phyloP scores from a whole-genome alignment of 1,140 invertebrate species.

The Drosophila leontia region DNA sequence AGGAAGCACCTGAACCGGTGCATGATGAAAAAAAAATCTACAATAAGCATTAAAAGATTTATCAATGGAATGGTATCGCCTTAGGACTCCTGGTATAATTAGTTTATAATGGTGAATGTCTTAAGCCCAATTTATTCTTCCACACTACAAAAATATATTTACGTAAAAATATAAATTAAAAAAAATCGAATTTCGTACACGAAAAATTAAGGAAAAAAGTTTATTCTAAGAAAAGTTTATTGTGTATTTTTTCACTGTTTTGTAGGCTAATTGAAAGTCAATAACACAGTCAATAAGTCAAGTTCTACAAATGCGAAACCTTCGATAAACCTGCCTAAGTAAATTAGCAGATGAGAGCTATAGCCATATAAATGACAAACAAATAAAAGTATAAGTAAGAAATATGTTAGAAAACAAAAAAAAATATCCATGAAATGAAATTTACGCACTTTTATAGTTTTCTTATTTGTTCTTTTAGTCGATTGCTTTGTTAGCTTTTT shows the following conservation, averaged over 20 bases:
- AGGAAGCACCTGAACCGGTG: slow-evolving; percentile 15
- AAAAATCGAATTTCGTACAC: neutral
- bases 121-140: neutral
- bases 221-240: neutral
- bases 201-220: neutral
- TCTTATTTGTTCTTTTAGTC: slow-evolving; percentile 1
- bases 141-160: neutral
- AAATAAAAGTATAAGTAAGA: slow-evolving; percentile 1
- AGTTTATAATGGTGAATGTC: neutral
- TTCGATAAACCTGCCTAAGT: neutral
- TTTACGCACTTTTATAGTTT: slow-evolving; percentile 1
- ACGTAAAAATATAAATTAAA: neutral
- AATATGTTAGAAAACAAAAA: neutral
- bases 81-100: neutral
- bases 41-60: neutral
- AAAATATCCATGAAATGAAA: slow-evolving; percentile 31
- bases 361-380: slow-evolving; percentile 6
- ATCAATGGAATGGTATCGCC: neutral
- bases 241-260: slow-evolving; percentile 22
- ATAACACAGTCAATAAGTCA: slow-evolving; percentile 50
- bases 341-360: slow-evolving; percentile 17
- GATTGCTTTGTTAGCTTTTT: slow-evolving; percentile 24
- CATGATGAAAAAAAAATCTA: neutral
- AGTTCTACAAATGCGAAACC: slow-evolving; percentile 13
- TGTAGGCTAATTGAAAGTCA: slow-evolving; percentile 24